Evolutionary conservation across 2,888 invertebrate species (phyloP), one percentile per base, ranked within the genome.

Genomic region (Scotopteryx bipunctaria): DNA sequence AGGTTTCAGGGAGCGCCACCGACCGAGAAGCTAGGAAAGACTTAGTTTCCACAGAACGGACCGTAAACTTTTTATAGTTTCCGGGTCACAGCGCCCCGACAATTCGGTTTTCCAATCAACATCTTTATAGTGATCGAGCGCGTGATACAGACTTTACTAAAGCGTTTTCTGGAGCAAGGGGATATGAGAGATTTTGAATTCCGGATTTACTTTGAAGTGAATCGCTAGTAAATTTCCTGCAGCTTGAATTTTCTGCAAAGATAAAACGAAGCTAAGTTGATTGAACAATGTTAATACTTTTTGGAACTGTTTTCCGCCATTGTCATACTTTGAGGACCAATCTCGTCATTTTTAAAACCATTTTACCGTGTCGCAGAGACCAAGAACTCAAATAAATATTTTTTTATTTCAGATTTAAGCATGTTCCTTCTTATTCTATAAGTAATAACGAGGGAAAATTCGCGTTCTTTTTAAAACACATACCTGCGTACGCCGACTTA

Each of bases 41-140:
- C 29, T 48, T 50, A 60, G 66, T 62, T 71, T 71, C 69, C 69
- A 65, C 68, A 66, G 71, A 67, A 69, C 64, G 64, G 71, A 63
- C 74, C 76, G 73, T 84, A 83, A 84, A 86, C 64, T 81, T 83
- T 87, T 87, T 85, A 86, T 82, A 75, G 83, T 77, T 83, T 85
- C 77, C 83, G 81, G 83, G 76, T 78, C 80, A 75, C 69, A 65
- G 76, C 76, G 68, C 71, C 58, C 73, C 68, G 69, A 80, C 78
- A 75, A 80, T 84, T 83, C 78, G 76, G 78, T 76, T 81, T 51
- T 78, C 81, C 79, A 83, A 86, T 87, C 85, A 85, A 83, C 78
- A 76, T 75, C 73, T 80, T 75, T 74, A 73, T 76, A 71, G 76
- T 71, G 73, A 75, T 75, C 71, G 77, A 66, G 62, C 71, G 66